Percentiles rank a stretch among this genome's conserved stretches.
Evolutionary conservation across 2,888 invertebrate genomes (phyloP).

Genomic region (Archips crataeganus): DNA sequence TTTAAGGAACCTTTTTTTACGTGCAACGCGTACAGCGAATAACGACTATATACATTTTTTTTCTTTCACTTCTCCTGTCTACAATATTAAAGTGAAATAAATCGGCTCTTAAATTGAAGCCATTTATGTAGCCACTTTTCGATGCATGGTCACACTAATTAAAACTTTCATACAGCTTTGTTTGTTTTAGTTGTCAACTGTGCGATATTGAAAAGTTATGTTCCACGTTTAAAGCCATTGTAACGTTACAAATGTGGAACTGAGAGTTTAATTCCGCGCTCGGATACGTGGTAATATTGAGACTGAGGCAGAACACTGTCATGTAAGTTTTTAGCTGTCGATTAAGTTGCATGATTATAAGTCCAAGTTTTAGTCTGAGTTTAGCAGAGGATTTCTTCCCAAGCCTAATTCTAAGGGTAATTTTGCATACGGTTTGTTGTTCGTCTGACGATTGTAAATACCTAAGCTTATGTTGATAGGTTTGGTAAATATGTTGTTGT

Average conservation of each 20-base stretch:
- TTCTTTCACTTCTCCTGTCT: too few relatives aligned
- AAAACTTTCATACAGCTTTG: constrained; percentile 9
- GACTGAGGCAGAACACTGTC: not conserved
- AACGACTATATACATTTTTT: not conserved
- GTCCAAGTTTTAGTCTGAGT: too few relatives aligned
- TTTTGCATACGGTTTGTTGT: too few relatives aligned
- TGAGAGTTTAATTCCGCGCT: not conserved
- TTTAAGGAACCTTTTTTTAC: too few relatives aligned
- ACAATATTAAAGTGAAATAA: not conserved
- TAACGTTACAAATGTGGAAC: not conserved
- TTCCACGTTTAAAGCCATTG: not conserved
- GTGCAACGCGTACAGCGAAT: not conserved
- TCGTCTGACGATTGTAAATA: not conserved
- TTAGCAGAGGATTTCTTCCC: too few relatives aligned
- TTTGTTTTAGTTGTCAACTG: constrained; percentile 6
- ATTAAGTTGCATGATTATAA: too few relatives aligned
- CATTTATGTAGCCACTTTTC: not conserved
- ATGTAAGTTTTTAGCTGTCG: not conserved
- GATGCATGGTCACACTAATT: constrained; percentile 1
- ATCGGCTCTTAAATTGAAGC: not conserved
- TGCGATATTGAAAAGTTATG: not conserved
- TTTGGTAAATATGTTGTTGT: constrained; percentile 47
- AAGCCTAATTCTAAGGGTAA: too few relatives aligned
- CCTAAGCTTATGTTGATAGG: not conserved
- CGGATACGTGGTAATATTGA: not conserved